Conservation (phyloP, 2,888 invertebrate genomes). For the Portevinia maculata region DNA sequence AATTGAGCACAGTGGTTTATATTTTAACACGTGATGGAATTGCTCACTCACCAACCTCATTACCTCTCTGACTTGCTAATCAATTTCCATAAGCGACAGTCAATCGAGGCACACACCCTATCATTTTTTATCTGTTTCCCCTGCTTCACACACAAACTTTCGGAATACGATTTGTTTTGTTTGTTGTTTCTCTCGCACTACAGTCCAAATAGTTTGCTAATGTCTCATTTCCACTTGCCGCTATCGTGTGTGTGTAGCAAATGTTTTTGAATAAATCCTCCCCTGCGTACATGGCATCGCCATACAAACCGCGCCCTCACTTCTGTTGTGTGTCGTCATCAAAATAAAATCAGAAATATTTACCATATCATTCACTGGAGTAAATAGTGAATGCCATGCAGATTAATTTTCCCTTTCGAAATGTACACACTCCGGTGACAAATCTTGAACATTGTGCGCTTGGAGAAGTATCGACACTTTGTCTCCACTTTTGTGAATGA, state of each 20-base stretch:
- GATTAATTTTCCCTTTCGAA: constrained; percentile 22
- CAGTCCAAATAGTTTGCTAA: constrained; percentile 1
- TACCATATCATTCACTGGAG: constrained; percentile 34
- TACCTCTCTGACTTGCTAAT: neutral
- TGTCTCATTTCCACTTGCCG: constrained; percentile 4
- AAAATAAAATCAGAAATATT: constrained; percentile 61
- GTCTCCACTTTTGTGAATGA: constrained; percentile 42
- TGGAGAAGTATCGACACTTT: neutral
- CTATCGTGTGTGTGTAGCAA: neutral
- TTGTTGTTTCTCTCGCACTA: constrained; percentile 40
- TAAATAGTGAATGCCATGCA: constrained; percentile 26
- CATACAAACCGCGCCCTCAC: constrained; percentile 51
- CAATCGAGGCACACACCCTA: constrained; percentile 50
- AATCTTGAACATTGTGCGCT: constrained; percentile 25
- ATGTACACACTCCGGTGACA: constrained; percentile 43
- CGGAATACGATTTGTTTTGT: constrained; percentile 58
- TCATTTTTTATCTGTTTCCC: constrained; percentile 23
- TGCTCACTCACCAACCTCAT: constrained; percentile 6
- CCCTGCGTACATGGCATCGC: constrained; percentile 30
- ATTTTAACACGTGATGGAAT: neutral
- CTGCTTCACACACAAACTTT: constrained; percentile 18
- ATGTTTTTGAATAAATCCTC: constrained; percentile 28
- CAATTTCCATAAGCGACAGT: constrained; percentile 13
- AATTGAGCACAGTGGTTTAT: too few species aligned
- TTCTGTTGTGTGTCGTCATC: constrained; percentile 1